Evolutionary conservation across 2,888 invertebrate species (phyloP).

Genomic region (Cephus pygmeus): DNA sequence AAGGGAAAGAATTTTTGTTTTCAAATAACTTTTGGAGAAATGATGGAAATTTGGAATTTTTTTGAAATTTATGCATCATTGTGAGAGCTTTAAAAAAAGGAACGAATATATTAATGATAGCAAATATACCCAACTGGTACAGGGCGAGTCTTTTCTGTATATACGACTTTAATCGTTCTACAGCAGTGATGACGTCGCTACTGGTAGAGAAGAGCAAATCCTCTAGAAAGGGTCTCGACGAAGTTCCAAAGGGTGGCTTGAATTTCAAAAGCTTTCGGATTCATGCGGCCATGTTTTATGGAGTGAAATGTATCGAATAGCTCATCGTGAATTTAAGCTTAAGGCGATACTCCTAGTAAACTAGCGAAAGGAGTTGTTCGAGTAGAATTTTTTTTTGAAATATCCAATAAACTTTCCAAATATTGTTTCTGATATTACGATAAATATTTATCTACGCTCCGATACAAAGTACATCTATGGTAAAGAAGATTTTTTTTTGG

Average conservation of each 20-base stretch:
- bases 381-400: no score
- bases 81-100: no score
- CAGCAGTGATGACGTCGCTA: no score
- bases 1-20: no score
- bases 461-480: no score
- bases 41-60: no score
- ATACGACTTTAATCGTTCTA: neutral
- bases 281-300: slow-evolving; percentile 6
- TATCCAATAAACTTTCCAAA: no score
- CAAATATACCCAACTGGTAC: neutral
- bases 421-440: no score
- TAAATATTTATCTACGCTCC: no score
- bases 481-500: no score
- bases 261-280: slow-evolving; percentile 12
- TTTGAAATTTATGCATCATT: no score
- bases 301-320: slow-evolving; percentile 3
- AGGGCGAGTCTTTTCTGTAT: neutral
- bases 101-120: neutral
- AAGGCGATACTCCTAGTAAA: neutral
- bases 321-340: neutral
- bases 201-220: neutral
- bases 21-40: no score
- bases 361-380: neutral
- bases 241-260: neutral
- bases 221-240: neutral